These are phyloP conservation scores for Salvator merianae DNA, from an alignment of 2,113 vertebrate species.

Conservation along the genomic window DNA sequence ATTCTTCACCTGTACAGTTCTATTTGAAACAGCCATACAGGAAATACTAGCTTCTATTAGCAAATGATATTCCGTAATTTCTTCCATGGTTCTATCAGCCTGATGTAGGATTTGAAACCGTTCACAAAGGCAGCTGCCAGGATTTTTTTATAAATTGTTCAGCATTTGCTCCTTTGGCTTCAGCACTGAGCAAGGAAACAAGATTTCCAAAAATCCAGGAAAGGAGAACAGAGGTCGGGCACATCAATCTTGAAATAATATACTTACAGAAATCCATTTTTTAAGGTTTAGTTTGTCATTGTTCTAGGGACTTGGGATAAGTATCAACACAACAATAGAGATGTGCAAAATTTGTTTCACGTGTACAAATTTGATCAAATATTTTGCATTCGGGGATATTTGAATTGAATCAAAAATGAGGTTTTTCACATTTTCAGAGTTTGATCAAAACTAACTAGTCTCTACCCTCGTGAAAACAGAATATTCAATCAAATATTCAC, in stretches of 20 bases:
- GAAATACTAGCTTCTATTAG: neutral
- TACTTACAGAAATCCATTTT: no score
- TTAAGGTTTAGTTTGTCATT: neutral
- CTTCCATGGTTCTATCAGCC: neutral
- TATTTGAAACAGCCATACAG: neutral
- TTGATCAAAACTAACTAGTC: no score
- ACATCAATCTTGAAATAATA: neutral
- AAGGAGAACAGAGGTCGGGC: neutral
- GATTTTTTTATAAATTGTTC: neutral
- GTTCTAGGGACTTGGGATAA: neutral
- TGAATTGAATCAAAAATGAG: no score
- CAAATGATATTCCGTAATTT: neutral
- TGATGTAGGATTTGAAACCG: neutral
- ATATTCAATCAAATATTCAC: no score
- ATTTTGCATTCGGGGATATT: no score
- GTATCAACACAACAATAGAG: no score
- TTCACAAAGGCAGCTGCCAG: neutral
- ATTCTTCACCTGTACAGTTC: neutral
- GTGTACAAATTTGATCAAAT: no score
- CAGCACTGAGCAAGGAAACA: neutral
- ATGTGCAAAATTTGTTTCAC: no score
- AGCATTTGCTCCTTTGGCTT: neutral
- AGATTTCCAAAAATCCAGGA: neutral
- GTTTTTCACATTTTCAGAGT: no score
- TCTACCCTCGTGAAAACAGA: no score